These are phyloP conservation scores for Phylloscopus collybita DNA, from an alignment of 2,797 vertebrate species.

Conservation along the genomic window DNA sequence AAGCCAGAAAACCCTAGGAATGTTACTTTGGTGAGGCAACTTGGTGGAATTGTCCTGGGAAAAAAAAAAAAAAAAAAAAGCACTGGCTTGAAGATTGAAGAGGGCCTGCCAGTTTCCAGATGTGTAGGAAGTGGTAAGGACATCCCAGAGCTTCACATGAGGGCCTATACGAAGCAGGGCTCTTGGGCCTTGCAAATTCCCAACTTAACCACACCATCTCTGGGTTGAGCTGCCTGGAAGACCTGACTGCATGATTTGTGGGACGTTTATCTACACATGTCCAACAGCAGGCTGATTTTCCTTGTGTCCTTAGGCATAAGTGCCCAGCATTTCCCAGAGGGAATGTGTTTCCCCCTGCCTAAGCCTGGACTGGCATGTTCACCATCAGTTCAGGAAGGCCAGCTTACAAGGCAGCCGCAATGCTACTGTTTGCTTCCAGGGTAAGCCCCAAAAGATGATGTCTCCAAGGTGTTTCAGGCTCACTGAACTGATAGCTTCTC, in stretches of 20 bases:
- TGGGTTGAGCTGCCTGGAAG: background rate
- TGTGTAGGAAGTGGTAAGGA: background rate
- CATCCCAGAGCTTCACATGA: background rate
- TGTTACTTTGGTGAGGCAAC: background rate
- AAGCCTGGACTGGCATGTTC: background rate
- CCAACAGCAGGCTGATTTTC: background rate
- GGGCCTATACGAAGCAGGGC: background rate
- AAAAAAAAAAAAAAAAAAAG: background rate
- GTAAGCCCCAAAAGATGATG: background rate
- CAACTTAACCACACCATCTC: background rate
- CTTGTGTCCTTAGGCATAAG: background rate
- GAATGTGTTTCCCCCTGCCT: background rate
- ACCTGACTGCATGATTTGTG: background rate
- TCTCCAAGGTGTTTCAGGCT: background rate
- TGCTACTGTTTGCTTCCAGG: background rate
- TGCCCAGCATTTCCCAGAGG: background rate
- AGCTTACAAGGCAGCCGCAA: background rate
- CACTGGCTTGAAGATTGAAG: background rate
- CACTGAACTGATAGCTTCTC: background rate
- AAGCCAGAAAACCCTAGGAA: background rate
- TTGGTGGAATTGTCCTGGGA: background rate
- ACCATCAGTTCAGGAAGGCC: background rate
- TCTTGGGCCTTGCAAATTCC: background rate
- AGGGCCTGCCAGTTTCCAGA: background rate
- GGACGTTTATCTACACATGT: fast-evolving